Percentiles rank a stretch among this genome's conserved stretches.
These are phyloP conservation scores for Amphiprion ocellaris DNA, from an alignment of 2,113 vertebrate genomes.

Conservation along the genomic window DNA sequence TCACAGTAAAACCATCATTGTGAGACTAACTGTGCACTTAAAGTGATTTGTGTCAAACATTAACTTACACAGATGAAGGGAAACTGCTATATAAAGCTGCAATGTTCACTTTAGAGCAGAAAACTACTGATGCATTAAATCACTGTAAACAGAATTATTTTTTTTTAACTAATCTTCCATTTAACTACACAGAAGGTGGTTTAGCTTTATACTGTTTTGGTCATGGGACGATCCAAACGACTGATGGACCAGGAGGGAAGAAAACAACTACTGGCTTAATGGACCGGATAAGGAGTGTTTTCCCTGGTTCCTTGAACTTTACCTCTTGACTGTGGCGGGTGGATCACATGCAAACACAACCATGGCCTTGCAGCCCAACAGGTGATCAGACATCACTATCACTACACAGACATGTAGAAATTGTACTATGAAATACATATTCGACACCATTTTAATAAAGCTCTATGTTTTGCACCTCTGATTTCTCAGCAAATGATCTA, in stretches of 20 bases:
- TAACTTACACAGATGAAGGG: slow-evolving; percentile 18
- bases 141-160: neutral
- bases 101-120: slow-evolving; percentile 13
- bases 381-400: neutral
- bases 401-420: neutral
- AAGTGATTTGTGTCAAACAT: slow-evolving; percentile 57
- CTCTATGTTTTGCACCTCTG: no score
- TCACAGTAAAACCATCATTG: slow-evolving; percentile 11
- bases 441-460: no score
- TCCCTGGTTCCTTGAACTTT: no score
- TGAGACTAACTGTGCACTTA: slow-evolving; percentile 3
- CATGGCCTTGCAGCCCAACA: neutral
- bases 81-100: neutral
- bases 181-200: neutral
- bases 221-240: neutral
- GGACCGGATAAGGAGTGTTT: no score
- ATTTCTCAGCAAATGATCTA: no score
- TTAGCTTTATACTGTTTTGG: neutral
- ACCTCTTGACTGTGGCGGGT: no score
- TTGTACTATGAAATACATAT: no score
- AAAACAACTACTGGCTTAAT: neutral
- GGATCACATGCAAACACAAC: slow-evolving; percentile 6
- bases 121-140: neutral
- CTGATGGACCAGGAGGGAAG: neutral
- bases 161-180: no score